Base-by-base conservation (phyloP, 2,888 invertebrate genomes). In the Gari tellinella region DNA sequence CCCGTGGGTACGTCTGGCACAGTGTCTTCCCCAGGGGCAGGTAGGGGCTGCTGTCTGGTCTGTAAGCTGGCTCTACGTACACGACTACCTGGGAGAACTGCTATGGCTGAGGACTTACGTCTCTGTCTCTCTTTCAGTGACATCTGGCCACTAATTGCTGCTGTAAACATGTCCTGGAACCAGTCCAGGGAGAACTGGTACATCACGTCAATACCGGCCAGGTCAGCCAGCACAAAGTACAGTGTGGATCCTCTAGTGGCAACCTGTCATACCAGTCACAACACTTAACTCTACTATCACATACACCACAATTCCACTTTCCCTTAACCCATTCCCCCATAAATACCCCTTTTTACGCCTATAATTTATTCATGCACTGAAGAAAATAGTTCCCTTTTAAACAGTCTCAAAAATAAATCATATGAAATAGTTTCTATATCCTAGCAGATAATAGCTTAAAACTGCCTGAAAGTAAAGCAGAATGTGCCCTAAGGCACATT, bases 131-230 rank as follows among this genome's bases (percentile, higher is more conserved):
- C 72, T 48, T 75, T 75, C 15, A 72, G 25, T 5, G 69, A 66
- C 62, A 75, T 75, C 46, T 63, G 69, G 56, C 82, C 82, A 57
- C 84, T 79, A 65, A 91, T 90, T 69, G 90, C 89, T 37, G 86
- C 80, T 15, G 83, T 85, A 67, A 92, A 92, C 85, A 90, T 88
- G 55, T 84, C 86, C 77, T 91, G 90, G 86, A 92, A 92, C 91
- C 91, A 92, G 51, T 85, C 81, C 26, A 92, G 82, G 0, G 92
- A 92, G 80, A 91, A 92, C 86, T 92, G 92, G 83, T 92, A 92
- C 92, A 92, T 92, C 60, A 91, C 88, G 72, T 92, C 91, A 21
- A 92, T 86, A 31, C 78, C 84, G 40, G 91, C 84, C 58, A 92
- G 80, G 69, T 91, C 90, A 23, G 91, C 90, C 41, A 92, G 73